Base-by-base conservation (phyloP, 1,140 invertebrate genomes). In the Cyphomyrmex costatus region DNA sequence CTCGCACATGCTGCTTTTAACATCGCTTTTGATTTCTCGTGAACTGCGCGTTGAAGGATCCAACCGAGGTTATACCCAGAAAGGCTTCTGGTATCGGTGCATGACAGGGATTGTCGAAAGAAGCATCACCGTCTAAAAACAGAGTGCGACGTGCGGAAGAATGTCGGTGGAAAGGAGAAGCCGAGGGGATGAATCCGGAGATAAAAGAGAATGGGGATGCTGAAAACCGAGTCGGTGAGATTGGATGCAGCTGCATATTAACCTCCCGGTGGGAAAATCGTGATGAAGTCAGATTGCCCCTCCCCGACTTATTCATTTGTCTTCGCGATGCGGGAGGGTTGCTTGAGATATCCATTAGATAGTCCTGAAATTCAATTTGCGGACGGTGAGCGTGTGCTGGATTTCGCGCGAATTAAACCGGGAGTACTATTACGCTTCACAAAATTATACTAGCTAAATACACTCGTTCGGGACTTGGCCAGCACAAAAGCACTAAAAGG, bases 191-290 rank as follows among this genome's bases (percentile, higher is more conserved):
- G 60, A 76, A 78, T 78, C 21, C 30, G 8, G 24, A 78, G 60
- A 85, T 85, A 53, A 85, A 85, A 78, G 82, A 33, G 46, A 63
- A 30, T 46, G 46, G 5, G 24, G 33, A 76, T 27, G 70, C 30
- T 65, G 82, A 78, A 78, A 78, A 84, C 68, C 56, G 53, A 77
- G 42, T 51, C 56, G 70, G 46, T 21, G 58, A 85, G 73, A 85
- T 85, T 85, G 82, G 73, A 85, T 66, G 82, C 71, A 85, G 73
- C 36, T 85, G 60, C 61, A 85, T 85, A 85, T 85, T 85, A 85
- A 85, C 73, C n/a, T 78, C 73, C 42, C 19, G 42, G n/a, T 63
- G 27, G 51, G 36, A 85, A 21, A 5, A 24, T 70, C 14, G 82
- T 49, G 33, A 85, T 78, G 58, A 65, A 36, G 74, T 77, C 74